Conservation (phyloP, 2,113 vertebrate genomes). For the Neotoma lepida region DNA sequence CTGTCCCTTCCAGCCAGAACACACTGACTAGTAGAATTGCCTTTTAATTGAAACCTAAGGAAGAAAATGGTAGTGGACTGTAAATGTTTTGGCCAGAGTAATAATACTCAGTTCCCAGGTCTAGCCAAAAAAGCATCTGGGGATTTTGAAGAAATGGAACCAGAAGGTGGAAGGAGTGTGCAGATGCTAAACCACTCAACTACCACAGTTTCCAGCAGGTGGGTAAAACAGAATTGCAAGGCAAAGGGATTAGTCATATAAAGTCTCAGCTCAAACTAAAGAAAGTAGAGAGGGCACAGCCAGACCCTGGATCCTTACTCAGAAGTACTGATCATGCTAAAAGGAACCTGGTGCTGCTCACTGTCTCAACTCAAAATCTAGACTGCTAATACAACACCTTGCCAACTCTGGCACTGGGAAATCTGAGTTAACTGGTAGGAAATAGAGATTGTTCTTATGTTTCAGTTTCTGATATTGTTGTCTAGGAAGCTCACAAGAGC, state of each 20-base stretch:
- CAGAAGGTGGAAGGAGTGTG: background rate
- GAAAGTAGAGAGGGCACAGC: background rate
- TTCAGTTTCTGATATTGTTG: background rate
- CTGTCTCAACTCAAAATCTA: background rate
- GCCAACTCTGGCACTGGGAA: background rate
- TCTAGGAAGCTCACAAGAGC: background rate
- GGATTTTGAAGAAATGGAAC: background rate
- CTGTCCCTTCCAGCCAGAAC: background rate
- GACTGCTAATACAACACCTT: background rate
- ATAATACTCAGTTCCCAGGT: background rate
- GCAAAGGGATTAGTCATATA: background rate
- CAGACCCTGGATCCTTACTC: background rate
- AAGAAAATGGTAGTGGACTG: background rate
- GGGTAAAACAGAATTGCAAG: too few species aligned
- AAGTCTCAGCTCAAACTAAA: background rate
- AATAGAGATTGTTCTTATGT: background rate
- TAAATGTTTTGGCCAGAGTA: background rate
- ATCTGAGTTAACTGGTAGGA: background rate
- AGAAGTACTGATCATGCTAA: background rate
- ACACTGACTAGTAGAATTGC: conserved; percentile 56
- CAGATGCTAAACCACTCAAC: background rate
- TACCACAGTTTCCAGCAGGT: background rate
- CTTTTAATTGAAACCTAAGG: conserved; percentile 60
- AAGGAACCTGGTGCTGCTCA: too few species aligned
- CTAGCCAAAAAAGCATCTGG: background rate